A percentile compares a stretch with the other conserved stretches of the same genome.
Conservation (phyloP, 2,797 vertebrate species). For the Dallia pectoralis region DNA sequence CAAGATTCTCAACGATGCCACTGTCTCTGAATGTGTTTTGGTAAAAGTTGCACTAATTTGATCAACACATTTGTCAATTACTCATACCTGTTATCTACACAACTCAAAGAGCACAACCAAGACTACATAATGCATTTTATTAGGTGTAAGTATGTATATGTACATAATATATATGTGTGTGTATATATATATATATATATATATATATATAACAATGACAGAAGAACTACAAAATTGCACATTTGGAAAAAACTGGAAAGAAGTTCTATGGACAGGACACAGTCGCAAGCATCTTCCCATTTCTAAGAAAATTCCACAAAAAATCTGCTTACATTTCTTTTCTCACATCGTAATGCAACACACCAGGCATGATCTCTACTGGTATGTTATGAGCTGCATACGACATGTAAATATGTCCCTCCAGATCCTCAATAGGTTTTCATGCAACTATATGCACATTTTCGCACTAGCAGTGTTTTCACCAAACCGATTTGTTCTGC, state of each 20-base stretch:
- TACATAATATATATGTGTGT: background rate
- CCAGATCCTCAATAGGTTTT: background rate
- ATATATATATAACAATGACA: background rate
- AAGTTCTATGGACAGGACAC: background rate
- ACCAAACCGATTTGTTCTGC: too few species aligned
- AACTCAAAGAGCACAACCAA: background rate
- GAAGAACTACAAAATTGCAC: background rate
- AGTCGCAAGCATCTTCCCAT: background rate
- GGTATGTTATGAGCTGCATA: background rate
- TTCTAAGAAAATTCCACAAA: background rate
- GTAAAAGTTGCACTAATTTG: conserved; percentile 4
- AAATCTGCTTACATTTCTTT: background rate
- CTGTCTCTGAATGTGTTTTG: background rate
- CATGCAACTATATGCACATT: too few species aligned
- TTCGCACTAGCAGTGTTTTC: too few species aligned
- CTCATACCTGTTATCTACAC: background rate
- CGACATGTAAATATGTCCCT: background rate
- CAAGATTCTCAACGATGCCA: background rate
- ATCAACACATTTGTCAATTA: background rate
- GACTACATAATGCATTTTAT: too few species aligned
- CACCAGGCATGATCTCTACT: background rate
- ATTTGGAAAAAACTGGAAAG: too few species aligned
- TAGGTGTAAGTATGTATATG: too few species aligned
- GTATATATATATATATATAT: too few species aligned
- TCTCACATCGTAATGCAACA: background rate